Evolutionary conservation across 1,140 invertebrate genomes (phyloP), one percentile per base, ranked within the genome.

Genomic region (Eupristina koningsbergeri): DNA sequence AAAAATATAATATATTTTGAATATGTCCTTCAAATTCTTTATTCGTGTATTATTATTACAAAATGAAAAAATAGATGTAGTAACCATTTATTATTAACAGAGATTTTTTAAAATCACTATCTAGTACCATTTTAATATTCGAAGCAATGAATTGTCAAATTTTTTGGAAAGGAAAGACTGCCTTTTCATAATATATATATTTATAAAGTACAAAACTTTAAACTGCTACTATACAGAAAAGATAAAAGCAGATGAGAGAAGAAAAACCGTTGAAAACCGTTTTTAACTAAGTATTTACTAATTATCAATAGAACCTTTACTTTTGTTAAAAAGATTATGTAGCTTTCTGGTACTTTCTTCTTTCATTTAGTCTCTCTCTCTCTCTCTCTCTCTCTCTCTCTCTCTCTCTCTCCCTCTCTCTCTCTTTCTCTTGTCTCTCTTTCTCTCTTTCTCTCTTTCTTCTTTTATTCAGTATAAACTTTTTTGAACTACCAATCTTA

Each of bases 231-330:
- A 31, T 41, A 11, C 8, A 71, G 17, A 83, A 39, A 83, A 78
- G 64, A 78, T 69, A 64, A 80, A 76, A 84, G 58, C 41, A 73
- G 36, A 71, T 36, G 9, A 39, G 19, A 53, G 47, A 67, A 64
- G 45, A 64, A 64, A 58, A 85, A 84, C 79, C 84, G 79, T 85
- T 85, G 81, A 69, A 81, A 81, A 78, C 79, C 71, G 79, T n/a
- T n/a, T n/a, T n/a, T 85, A 85, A 80, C 78, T 85, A 79, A 61
- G 61, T 78, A 85, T 85, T 85, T 81, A 85, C 84, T 81, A 79
- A 81, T 84, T 85, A 81, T 85, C 84, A 85, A 85, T 71, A 61
- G 74, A 85, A 53, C 73, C 84, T 85, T 85, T 81, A 77, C 74
- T 84, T 84, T 84, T 34, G 61, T 84, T 81, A 81, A 84, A 84